phyloP scores from a whole-genome alignment of 2,113 vertebrate species.

The Sarotherodon lohbergeri region DNA sequence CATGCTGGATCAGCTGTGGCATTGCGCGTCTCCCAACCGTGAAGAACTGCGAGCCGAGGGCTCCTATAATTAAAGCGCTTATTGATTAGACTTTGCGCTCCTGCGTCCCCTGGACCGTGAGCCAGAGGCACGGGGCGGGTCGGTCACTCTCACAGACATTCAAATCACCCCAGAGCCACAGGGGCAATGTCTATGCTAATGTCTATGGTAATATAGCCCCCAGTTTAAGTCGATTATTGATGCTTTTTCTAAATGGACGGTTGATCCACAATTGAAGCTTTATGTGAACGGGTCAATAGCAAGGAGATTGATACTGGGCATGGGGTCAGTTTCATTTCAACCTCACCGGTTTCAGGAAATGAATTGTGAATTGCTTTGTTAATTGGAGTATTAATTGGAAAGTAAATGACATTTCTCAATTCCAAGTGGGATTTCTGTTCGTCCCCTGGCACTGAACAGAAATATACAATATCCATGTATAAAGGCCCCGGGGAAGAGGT shows the following conservation, averaged over 20 bases:
- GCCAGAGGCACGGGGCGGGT: slow-evolving; percentile 27
- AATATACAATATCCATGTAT: slow-evolving; percentile 9
- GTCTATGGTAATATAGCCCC: slow-evolving; percentile 46
- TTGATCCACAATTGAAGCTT: slow-evolving; percentile 62
- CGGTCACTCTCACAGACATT: slow-evolving; percentile 47
- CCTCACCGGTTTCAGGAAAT: slow-evolving; percentile 28
- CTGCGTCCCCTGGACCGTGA: slow-evolving; percentile 47
- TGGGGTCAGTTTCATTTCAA: slow-evolving; percentile 59
- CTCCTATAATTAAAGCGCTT: slow-evolving; percentile 65
- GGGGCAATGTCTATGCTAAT: slow-evolving; percentile 64
- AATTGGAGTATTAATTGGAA: slow-evolving; percentile 67
- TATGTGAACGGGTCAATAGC: slow-evolving; percentile 46
- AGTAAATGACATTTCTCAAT: slow-evolving; percentile 50
- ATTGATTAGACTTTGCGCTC: slow-evolving; percentile 67
- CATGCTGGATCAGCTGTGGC: slow-evolving; percentile 66
- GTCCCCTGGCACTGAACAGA: slow-evolving; percentile 10
- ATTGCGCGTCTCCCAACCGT: slow-evolving; percentile 59
- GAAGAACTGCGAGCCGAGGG: slow-evolving; percentile 50
- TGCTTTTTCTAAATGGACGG: slow-evolving; percentile 54
- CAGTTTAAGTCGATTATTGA: slow-evolving; percentile 66
- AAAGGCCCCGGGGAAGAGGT: neutral
- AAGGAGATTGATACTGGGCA: slow-evolving; percentile 37
- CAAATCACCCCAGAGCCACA: slow-evolving; percentile 34
- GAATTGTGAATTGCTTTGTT: slow-evolving; percentile 49
- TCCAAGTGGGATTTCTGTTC: slow-evolving; percentile 34